Percentiles rank a stretch among this genome's conserved stretches.
phyloP scores from a whole-genome alignment of 2,113 vertebrate species.

The Oreotrochilus melanogaster region DNA sequence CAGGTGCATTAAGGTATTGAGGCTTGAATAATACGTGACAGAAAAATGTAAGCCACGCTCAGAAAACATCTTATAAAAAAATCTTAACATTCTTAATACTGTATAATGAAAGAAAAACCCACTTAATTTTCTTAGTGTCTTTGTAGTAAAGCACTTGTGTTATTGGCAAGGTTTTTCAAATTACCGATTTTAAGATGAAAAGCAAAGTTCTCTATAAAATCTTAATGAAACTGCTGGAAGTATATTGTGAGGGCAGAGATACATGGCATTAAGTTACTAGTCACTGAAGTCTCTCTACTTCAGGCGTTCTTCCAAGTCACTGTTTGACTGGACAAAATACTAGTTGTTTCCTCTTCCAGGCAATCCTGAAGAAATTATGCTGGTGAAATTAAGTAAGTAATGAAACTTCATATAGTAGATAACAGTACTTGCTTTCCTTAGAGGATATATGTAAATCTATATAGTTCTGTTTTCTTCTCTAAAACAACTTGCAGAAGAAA shows the following conservation, averaged over 20 bases:
- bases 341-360: constrained; percentile 18
- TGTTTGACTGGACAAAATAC: not conserved
- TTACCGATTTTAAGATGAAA: not conserved
- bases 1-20: not conserved
- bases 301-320: not conserved
- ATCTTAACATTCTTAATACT: not conserved
- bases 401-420: not conserved
- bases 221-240: not conserved
- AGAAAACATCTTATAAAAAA: not conserved
- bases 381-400: not conserved
- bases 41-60: not conserved
- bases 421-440: not conserved
- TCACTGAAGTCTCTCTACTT: not conserved
- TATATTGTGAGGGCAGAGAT: not conserved
- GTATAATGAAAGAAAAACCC: not conserved
- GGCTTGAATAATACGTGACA: not conserved
- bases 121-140: not conserved
- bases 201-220: not conserved
- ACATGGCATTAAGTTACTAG: not conserved
- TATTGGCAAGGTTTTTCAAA: not conserved
- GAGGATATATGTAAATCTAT: not conserved
- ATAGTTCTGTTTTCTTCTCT: not conserved
- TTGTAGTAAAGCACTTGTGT: not conserved
- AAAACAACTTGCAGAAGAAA: too few relatives aligned
- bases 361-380: not conserved